Evolutionary conservation across 2,113 vertebrate species (phyloP).

Genomic region (Craseonycteris thonglongyai): DNA sequence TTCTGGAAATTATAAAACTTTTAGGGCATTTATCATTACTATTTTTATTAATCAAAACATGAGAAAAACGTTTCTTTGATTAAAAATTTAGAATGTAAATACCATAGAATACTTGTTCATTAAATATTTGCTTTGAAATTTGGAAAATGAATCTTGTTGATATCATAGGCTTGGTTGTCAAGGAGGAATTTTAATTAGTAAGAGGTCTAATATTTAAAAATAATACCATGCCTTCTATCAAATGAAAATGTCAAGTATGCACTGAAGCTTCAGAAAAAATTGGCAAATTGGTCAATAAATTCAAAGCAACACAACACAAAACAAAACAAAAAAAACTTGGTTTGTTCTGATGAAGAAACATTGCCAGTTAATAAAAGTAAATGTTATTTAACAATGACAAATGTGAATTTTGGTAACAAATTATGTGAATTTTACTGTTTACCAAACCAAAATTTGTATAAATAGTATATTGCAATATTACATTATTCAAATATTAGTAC

Average conservation of each 20-base stretch:
- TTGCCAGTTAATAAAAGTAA: background rate
- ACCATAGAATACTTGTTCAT: background rate
- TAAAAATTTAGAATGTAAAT: background rate
- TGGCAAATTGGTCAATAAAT: background rate
- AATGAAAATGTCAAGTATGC: background rate
- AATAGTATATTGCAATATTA: background rate
- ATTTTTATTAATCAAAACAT: background rate
- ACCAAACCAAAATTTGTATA: background rate
- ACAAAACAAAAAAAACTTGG: background rate
- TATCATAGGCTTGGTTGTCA: background rate
- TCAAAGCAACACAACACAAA: no score
- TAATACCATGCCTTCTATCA: background rate
- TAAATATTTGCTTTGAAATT: background rate
- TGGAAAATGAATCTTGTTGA: background rate
- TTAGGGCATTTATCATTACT: background rate
- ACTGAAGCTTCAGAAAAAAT: background rate
- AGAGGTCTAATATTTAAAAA: background rate
- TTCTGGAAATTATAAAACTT: background rate
- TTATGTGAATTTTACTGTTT: background rate
- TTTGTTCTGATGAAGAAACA: background rate
- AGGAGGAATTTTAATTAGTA: background rate
- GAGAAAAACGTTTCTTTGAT: background rate
- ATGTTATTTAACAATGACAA: background rate
- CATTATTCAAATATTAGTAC: background rate
- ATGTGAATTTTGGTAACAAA: background rate